Percentiles rank a stretch among this genome's conserved stretches.
Conservation (phyloP, 92 coral and sea anemone species). For the Bergia sp. region DNA sequence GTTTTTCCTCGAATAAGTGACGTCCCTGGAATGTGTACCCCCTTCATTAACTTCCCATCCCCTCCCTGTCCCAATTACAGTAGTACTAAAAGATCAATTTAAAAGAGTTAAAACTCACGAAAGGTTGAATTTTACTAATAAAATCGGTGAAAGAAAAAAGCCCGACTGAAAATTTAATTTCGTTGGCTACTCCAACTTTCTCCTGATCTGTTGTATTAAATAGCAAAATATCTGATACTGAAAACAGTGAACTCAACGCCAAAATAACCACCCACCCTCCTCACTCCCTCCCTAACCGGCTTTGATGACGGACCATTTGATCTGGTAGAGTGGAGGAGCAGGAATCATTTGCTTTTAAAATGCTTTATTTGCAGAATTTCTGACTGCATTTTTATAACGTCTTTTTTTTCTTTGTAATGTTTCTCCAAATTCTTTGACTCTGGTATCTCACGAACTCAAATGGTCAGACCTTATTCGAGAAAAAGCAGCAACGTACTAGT, state of each 20-base stretch:
- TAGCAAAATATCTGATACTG: no score
- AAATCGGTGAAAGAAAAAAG: neutral
- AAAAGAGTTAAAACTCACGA: no score
- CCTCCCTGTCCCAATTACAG: neutral
- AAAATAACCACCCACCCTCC: neutral
- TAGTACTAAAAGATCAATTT: neutral
- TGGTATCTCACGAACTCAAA: neutral
- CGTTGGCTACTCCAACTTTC: neutral
- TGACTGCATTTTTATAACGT: no score
- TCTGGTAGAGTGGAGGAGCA: neutral
- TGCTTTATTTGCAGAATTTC: neutral
- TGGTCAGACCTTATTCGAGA: neutral
- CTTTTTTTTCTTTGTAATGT: neutral
- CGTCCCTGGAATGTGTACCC: no score
- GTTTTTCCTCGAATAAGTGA: neutral
- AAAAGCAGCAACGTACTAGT: neutral
- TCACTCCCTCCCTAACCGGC: neutral
- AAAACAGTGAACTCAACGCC: no score
- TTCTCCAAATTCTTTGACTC: no score
- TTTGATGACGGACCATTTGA: neutral
- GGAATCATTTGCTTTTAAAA: neutral
- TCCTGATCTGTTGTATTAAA: no score
- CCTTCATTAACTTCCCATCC: neutral
- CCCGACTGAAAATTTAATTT: neutral
- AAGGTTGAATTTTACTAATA: no score